Percentiles rank a stretch among this genome's conserved stretches.
Conservation (phyloP, 2,888 invertebrate genomes). For the Orgyia antiqua region DNA sequence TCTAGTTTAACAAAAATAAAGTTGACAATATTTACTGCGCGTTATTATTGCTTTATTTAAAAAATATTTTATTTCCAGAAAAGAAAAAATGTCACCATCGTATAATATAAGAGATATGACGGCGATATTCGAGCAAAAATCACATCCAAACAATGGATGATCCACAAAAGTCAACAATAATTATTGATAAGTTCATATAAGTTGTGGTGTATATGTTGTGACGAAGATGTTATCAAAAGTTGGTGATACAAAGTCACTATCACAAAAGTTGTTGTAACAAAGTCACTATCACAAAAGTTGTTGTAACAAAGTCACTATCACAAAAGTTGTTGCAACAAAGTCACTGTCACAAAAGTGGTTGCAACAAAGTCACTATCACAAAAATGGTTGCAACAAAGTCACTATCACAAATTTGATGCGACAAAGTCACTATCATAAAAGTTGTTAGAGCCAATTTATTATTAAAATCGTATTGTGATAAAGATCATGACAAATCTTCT, state of each 20-base stretch:
- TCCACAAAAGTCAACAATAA: constrained; percentile 7
- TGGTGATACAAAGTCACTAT: neutral
- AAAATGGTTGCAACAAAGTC: neutral
- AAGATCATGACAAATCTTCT: too few species aligned
- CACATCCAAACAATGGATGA: constrained; percentile 56
- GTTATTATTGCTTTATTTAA: too few species aligned
- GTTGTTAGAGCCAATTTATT: too few species aligned
- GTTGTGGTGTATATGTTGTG: constrained; percentile 6
- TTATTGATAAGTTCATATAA: constrained; percentile 14
- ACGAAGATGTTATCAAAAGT: neutral
- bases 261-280: neutral
- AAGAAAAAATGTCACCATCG: constrained; percentile 83
- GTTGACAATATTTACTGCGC: too few species aligned
- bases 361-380: too few species aligned
- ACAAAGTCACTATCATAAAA: too few species aligned
- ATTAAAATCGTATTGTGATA: too few species aligned
- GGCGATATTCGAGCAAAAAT: constrained; percentile 88
- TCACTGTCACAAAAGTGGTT: too few species aligned
- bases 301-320: neutral
- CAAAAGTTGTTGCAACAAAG: too few species aligned
- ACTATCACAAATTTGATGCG: neutral
- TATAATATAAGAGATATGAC: constrained; percentile 90
- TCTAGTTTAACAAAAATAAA: too few species aligned
- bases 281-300: neutral
- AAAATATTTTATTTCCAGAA: constrained; percentile 75